These are phyloP conservation scores for Papilio polytes DNA, from an alignment of 1,140 invertebrate species.

Conservation along the genomic window DNA sequence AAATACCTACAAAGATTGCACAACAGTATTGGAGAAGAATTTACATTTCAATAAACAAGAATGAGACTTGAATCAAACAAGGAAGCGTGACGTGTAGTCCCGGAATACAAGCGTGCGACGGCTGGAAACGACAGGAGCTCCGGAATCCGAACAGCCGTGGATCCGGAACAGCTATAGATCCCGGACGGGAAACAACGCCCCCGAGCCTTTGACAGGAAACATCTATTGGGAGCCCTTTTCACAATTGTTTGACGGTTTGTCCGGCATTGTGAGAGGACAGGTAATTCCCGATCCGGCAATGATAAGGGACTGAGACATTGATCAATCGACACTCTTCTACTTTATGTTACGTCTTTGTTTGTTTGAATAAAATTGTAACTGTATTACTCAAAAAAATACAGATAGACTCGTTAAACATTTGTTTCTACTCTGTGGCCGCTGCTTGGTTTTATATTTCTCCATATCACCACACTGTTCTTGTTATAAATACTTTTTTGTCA, in stretches of 20 bases:
- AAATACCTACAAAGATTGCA: neutral
- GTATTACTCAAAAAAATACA: neutral
- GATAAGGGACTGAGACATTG: constrained; percentile 23
- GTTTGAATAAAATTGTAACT: neutral
- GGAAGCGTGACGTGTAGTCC: neutral
- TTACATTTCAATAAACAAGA: constrained; percentile 23
- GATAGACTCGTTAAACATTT: too few relatives aligned
- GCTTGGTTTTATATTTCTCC: too few relatives aligned
- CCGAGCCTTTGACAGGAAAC: constrained; percentile 29
- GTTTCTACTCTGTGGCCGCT: too few relatives aligned
- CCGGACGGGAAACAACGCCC: constrained; percentile 26
- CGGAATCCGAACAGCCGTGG: neutral
- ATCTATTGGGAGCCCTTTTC: constrained; percentile 34
- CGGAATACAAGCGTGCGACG: constrained; percentile 14
- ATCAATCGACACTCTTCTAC: constrained; percentile 9
- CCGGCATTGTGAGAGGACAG: constrained; percentile 16
- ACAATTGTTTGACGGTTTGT: constrained; percentile 35
- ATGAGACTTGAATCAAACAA: constrained; percentile 13
- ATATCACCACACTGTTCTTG: too few relatives aligned
- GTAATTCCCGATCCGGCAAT: constrained; percentile 8
- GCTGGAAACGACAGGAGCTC: neutral
- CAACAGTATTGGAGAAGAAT: neutral
- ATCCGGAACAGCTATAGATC: neutral
- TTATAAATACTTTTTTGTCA: too few relatives aligned
- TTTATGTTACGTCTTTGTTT: neutral